Base-by-base conservation (phyloP, 2,888 invertebrate genomes). In the Dorcus hopei region DNA sequence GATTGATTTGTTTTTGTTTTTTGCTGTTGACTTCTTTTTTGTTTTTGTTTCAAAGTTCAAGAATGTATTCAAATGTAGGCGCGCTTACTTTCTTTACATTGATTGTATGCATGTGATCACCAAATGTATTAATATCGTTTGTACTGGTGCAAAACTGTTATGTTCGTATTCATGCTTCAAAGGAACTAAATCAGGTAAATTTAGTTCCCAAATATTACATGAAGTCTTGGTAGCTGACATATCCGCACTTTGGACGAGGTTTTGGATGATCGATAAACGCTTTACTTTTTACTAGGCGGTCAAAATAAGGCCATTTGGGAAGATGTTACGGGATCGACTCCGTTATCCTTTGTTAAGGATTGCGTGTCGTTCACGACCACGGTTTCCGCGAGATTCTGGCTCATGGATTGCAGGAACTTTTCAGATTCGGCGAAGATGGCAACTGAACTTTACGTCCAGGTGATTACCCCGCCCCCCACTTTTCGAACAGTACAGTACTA, bases 361-460 rank as follows among this genome's bases (percentile, higher is more conserved):
- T 95, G 95, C 75, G 97, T 97, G 2, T 96, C 97, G 26, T 99
- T 99, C 80, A 99, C 98, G 8, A 99, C 98, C 7, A 98, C 97
- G 0, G 98, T 99, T 0, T 99, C 98, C 0, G 99, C 98, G 49
- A 82, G 95, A 74, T 99, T 99, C 80, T 98, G 98, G 97, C 82
- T 99, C 60, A 97, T 99, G 91, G 98, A 98, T 79, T 99, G 97
- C 74, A 86, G 94, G 65, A 97, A 97, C 77, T 91, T 97, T 19
- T 85, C 90, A 58, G 97, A 98, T 73, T 96, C 97, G 0, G 93
- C 96, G 6, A 90, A 93, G 77, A 90, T 98, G 88, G 98, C 98
- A 0, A 95, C 96, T 0, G 97, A 97, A 73, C 82, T 99, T 40
- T 99, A 99, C 81, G 88, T 90, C 74, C 96, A 90, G 80, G 87